Conservation (phyloP, 2,797 vertebrate genomes). For the Netta rufina region DNA sequence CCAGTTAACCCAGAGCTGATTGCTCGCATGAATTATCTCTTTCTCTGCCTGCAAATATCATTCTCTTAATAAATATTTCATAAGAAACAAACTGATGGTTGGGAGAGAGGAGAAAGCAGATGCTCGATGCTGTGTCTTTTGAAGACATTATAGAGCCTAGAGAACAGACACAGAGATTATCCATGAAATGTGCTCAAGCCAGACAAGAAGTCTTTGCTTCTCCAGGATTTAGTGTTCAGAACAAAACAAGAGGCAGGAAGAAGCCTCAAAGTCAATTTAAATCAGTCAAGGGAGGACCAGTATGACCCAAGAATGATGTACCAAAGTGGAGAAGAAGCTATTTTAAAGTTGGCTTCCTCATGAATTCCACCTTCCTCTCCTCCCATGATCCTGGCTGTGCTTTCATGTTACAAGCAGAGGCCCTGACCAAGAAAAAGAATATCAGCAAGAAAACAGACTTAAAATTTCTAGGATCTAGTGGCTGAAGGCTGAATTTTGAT, state of each 20-base stretch:
- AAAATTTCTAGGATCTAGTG: background rate
- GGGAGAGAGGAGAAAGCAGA: background rate
- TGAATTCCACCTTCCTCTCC: background rate
- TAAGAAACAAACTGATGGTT: constrained; percentile 36
- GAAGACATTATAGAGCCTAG: background rate
- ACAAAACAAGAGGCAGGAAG: background rate
- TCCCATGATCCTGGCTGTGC: background rate
- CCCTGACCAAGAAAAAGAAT: background rate
- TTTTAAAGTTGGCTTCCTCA: background rate
- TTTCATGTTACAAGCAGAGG: background rate
- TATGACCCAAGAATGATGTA: background rate
- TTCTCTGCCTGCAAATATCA: constrained; percentile 39
- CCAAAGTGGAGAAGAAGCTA: background rate
- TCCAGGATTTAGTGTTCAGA: background rate
- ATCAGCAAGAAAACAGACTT: background rate
- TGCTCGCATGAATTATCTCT: constrained; percentile 65
- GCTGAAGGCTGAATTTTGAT: background rate
- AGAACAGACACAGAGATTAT: background rate
- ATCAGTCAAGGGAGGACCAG: background rate
- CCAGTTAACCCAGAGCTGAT: constrained; percentile 63
- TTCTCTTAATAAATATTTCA: constrained; percentile 65
- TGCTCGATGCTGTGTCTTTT: background rate
- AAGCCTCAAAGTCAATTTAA: background rate
- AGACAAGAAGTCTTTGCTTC: background rate
- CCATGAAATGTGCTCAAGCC: background rate